A percentile compares a stretch with the other conserved stretches of the same genome.
Evolutionary conservation across 2,797 vertebrate species (phyloP).

Genomic region (Dermochelys coriacea): DNA sequence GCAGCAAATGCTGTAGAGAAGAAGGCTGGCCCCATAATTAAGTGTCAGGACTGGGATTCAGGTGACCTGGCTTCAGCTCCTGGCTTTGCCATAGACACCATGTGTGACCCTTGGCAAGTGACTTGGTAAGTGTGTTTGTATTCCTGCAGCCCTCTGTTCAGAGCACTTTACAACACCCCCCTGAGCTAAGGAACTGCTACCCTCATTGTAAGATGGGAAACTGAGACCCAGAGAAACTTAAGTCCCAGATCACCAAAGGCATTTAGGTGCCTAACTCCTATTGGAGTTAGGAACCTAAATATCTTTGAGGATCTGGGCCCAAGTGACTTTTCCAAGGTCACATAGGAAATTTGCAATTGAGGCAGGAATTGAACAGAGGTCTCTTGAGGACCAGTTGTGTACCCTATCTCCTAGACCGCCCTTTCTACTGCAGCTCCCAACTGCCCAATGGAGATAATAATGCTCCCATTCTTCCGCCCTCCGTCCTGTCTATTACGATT

Average conservation of each 20-base stretch:
- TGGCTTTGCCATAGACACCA: neutral
- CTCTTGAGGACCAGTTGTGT: neutral
- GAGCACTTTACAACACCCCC: neutral
- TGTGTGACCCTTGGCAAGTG: neutral
- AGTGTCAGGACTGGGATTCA: neutral
- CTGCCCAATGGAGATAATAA: neutral
- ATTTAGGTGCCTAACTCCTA: neutral
- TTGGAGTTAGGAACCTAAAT: too few species aligned
- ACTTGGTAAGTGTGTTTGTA: neutral
- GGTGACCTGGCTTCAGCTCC: neutral
- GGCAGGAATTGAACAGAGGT: neutral
- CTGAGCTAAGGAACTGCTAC: neutral
- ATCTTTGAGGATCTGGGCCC: too few species aligned
- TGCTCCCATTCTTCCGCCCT: neutral
- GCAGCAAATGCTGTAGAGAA: neutral
- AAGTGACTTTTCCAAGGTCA: neutral
- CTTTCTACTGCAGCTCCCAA: neutral
- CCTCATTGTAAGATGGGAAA: neutral
- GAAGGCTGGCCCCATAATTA: neutral
- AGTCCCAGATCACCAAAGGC: neutral
- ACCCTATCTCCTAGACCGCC: neutral
- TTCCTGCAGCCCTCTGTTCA: neutral
- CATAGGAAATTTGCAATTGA: neutral
- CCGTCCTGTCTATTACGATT: neutral
- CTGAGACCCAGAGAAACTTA: neutral